Conservation (phyloP, 2,888 invertebrate genomes). For the Cyrtodaria siliqua region DNA sequence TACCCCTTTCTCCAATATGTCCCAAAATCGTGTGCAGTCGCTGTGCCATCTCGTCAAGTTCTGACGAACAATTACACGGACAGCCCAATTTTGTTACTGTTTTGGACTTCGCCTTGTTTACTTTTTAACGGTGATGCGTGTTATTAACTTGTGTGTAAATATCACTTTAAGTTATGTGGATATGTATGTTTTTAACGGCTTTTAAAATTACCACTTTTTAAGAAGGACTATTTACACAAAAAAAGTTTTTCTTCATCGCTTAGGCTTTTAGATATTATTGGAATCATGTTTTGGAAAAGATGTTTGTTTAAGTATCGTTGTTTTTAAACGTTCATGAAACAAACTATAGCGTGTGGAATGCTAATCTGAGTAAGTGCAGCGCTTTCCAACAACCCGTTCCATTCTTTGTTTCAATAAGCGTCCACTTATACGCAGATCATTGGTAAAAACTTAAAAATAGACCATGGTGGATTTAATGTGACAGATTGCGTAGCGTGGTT, state of each 20-base stretch:
- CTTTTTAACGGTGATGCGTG: constrained; percentile 3
- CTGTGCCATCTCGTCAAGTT: constrained; percentile 54
- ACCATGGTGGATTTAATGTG: constrained; percentile 67
- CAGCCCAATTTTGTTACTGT: no score
- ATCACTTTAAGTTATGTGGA: not conserved
- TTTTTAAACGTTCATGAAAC: constrained; percentile 13
- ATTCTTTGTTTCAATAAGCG: constrained; percentile 1
- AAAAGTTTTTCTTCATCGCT: no score
- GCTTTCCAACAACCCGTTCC: no score
- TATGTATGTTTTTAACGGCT: not conserved
- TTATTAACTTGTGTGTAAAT: not conserved
- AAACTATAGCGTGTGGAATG: constrained; percentile 22
- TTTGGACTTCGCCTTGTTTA: no score
- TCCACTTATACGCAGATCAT: not conserved
- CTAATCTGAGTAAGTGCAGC: not conserved
- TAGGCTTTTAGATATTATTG: no score
- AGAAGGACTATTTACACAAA: no score
- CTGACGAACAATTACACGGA: no score
- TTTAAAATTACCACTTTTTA: no score
- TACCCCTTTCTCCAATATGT: constrained; percentile 43
- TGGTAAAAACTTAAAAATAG: constrained; percentile 1
- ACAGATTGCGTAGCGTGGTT: constrained; percentile 70
- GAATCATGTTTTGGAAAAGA: no score
- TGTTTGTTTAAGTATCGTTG: no score
- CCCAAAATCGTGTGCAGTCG: constrained; percentile 64